phyloP scores from a whole-genome alignment of 2,113 vertebrate genomes.

The Boulengeromyrus knoepffleri region DNA sequence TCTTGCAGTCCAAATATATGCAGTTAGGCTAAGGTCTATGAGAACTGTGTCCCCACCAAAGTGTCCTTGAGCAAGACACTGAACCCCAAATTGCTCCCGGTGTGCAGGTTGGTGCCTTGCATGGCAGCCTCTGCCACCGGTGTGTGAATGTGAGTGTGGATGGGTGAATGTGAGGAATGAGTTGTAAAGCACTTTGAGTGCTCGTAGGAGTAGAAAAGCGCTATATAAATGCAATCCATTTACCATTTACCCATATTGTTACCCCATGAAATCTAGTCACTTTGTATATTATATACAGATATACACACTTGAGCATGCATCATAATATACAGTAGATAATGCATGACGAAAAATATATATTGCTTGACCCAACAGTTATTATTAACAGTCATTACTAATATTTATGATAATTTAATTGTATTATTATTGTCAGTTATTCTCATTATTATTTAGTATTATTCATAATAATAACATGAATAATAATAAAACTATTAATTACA shows the following conservation, averaged over 20 bases:
- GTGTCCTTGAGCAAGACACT: too few relatives aligned
- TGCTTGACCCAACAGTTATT: not conserved
- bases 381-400: not conserved
- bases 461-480: not conserved
- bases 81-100: too few relatives aligned
- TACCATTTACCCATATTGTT: not conserved
- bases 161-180: too few relatives aligned
- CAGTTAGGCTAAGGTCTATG: not conserved
- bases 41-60: too few relatives aligned
- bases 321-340: not conserved
- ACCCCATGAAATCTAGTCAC: not conserved
- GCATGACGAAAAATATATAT: not conserved
- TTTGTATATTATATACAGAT: not conserved
- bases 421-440: not conserved
- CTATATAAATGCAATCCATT: too few relatives aligned
- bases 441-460: not conserved
- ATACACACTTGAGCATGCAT: not conserved
- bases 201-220: too few relatives aligned
- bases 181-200: too few relatives aligned
- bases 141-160: too few relatives aligned
- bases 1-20: not conserved
- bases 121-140: too few relatives aligned
- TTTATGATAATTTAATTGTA: not conserved
- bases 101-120: too few relatives aligned
- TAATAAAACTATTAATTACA: not conserved